These are phyloP conservation scores for Botia kubotai DNA, from an alignment of 2,797 vertebrate species.

Conservation along the genomic window DNA sequence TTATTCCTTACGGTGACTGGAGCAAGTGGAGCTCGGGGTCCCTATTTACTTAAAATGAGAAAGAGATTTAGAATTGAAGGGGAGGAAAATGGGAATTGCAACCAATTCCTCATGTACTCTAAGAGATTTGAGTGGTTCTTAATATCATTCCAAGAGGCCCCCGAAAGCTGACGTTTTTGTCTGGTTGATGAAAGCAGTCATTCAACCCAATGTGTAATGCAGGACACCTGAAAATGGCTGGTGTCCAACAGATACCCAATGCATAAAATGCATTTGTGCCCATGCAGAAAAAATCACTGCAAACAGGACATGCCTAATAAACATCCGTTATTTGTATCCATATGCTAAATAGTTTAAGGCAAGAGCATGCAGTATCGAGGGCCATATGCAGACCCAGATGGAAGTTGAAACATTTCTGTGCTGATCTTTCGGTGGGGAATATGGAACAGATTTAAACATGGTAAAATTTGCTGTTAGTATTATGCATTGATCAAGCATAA, in stretches of 20 bases:
- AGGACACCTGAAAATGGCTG: slow-evolving; percentile 22
- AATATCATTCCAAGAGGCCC: slow-evolving; percentile 62
- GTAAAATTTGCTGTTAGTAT: too few species aligned
- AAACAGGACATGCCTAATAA: slow-evolving; percentile 10
- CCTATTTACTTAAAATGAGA: slow-evolving; percentile 48
- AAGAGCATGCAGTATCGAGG: too few species aligned
- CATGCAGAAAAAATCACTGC: slow-evolving; percentile 42
- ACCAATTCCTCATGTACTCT: slow-evolving; percentile 44
- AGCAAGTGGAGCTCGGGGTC: slow-evolving; percentile 46
- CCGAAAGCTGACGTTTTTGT: slow-evolving; percentile 60
- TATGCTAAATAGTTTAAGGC: too few species aligned
- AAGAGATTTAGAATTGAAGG: slow-evolving; percentile 51
- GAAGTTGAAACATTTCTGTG: too few species aligned
- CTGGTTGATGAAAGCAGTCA: slow-evolving; percentile 61
- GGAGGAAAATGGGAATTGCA: slow-evolving; percentile 45
- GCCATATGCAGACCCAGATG: too few species aligned
- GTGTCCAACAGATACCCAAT: neutral
- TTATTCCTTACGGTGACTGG: slow-evolving; percentile 47
- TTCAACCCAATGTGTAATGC: slow-evolving; percentile 44
- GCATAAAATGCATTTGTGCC: neutral
- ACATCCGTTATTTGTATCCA: neutral
- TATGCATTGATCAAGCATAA: too few species aligned
- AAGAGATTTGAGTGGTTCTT: slow-evolving; percentile 53
- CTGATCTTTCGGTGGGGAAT: too few species aligned
- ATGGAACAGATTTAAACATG: too few species aligned